These are phyloP conservation scores for Campylorhamphus procurvoides DNA, from an alignment of 2,113 vertebrate species.

Conservation along the genomic window DNA sequence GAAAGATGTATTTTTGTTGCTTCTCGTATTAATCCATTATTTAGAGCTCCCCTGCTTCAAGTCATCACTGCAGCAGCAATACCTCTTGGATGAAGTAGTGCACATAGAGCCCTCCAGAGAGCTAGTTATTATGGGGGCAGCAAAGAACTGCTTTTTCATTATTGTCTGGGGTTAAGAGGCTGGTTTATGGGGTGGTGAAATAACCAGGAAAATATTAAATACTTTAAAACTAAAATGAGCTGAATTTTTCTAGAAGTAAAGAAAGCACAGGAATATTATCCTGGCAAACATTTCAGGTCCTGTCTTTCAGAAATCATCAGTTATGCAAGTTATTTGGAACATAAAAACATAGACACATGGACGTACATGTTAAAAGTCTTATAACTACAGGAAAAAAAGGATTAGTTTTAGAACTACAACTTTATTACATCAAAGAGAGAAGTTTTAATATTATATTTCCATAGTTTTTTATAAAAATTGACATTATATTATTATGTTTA, in stretches of 20 bases:
- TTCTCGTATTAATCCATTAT: conserved; percentile 60
- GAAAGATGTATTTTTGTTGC: conserved; percentile 18
- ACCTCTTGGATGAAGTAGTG: conserved; percentile 35
- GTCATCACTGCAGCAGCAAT: conserved; percentile 13
- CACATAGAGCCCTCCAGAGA: conserved; percentile 17
- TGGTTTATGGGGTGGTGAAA: conserved; percentile 50
- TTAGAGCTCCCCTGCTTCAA: conserved; percentile 49
- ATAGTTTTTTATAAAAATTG: not conserved
- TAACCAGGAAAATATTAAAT: conserved; percentile 20
- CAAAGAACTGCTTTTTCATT: conserved; percentile 50
- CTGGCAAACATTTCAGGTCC: not conserved
- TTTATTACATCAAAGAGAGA: not conserved
- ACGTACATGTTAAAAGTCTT: not conserved
- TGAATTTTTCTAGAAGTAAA: not conserved
- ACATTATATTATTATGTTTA: not conserved
- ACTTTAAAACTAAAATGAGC: conserved; percentile 4
- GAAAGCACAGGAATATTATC: not conserved
- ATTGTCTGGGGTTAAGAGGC: conserved; percentile 26
- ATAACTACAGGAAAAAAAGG: not conserved
- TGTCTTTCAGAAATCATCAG: not conserved
- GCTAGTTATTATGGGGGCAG: not conserved
- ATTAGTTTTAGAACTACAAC: not conserved
- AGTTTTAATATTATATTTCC: not conserved
- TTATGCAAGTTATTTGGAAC: rapidly evolving
- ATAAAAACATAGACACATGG: not conserved